Base-by-base conservation (phyloP, 37 sponge, comb jelly and placozoan species). In the Beroe ovata region DNA sequence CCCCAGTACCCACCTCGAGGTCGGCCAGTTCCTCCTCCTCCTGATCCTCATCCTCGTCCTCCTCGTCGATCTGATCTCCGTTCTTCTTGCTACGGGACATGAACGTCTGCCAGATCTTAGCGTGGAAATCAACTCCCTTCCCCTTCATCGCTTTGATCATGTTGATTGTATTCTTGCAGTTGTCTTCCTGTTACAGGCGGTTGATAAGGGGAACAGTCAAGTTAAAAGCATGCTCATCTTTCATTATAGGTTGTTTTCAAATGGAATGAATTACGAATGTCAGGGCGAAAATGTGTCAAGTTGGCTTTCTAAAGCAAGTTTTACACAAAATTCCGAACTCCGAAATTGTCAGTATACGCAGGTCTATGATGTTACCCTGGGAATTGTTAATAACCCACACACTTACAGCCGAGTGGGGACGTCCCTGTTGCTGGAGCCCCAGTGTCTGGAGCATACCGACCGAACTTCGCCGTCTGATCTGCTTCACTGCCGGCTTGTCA, bases 151-250 rank as follows among this genome's bases (percentile, higher is more conserved):
- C 41, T 4, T 19, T 77, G 4, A 77, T 23, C 84, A 77, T 30
- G 54, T 23, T 77, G 54, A 42, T 54, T n/a, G 84, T 77, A 54
- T 77, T 77, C 25, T 42, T 39, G 54, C 84, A 77, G 84, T 77
- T 77, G 54, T 77, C 84, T 41, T 36, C 84, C 84, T 77, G 84
- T 16, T 14, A 63, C 25, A 14, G n/a, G n/a, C n/a, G n/a, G n/a
- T n/a, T n/a, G n/a, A n/a, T n/a, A n/a, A n/a, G n/a, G n/a, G n/a
- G n/a, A n/a, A n/a, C n/a, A n/a, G n/a, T n/a, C n/a, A n/a, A n/a
- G n/a, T n/a, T n/a, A n/a, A n/a, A n/a, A n/a, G n/a, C n/a, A n/a
- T n/a, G n/a, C n/a, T n/a, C n/a, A n/a, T n/a, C n/a, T n/a, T n/a
- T n/a, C n/a, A n/a, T n/a, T n/a, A n/a, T n/a, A n/a, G n/a, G n/a